Percentiles rank a stretch among this genome's conserved stretches.
Conservation (phyloP, 2,888 invertebrate species). For the Reticulitermes lucifugus region DNA sequence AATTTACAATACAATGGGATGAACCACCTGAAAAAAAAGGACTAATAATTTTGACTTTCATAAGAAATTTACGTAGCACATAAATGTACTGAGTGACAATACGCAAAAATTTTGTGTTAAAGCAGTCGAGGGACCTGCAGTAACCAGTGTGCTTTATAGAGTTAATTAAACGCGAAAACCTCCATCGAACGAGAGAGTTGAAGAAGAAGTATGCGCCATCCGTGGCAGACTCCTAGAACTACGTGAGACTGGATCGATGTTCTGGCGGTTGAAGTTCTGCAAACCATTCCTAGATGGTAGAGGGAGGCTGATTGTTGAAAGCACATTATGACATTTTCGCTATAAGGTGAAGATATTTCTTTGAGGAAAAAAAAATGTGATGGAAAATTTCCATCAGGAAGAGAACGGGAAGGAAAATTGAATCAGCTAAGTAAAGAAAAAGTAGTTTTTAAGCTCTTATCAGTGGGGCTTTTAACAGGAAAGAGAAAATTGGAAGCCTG, state of each 20-base stretch:
- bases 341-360: not conserved
- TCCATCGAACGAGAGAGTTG: no score
- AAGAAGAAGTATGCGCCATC: not conserved
- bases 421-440: conserved; percentile 38
- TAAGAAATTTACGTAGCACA: no score
- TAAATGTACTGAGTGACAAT: no score
- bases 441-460: conserved; percentile 37
- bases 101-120: no score
- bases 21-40: no score
- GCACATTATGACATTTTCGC: not conserved
- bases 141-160: no score
- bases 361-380: not conserved
- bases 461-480: conserved; percentile 18
- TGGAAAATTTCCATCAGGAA: not conserved
- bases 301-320: not conserved
- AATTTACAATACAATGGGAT: no score
- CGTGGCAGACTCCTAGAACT: not conserved
- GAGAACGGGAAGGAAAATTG: conserved; percentile 27
- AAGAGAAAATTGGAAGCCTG: conserved; percentile 20
- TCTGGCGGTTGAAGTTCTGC: not conserved
- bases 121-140: no score
- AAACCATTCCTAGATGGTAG: not conserved
- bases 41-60: no score
- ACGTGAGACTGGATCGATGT: not conserved
- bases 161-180: no score